A percentile compares a stretch with the other conserved stretches of the same genome.
Conservation (phyloP, 2,888 invertebrate genomes). For the Lasius platythorax region DNA sequence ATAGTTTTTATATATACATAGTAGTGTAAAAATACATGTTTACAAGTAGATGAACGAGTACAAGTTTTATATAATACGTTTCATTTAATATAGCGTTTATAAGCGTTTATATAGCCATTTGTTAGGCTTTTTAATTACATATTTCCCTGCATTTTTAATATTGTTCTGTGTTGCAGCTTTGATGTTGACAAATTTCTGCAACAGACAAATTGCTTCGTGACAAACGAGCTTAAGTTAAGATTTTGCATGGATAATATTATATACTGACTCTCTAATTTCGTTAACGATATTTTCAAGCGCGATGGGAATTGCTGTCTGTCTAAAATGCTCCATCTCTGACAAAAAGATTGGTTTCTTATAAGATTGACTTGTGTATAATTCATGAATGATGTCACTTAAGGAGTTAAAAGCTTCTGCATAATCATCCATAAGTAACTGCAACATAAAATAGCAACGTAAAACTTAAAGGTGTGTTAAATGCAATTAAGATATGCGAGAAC, state of each 20-base stretch:
- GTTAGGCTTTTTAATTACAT: not conserved
- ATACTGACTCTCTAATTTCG: conserved; percentile 72
- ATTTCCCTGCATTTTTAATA: conserved; percentile 62
- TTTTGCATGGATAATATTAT: not conserved
- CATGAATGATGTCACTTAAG: conserved; percentile 70
- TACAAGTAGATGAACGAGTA: not conserved
- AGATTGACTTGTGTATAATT: conserved; percentile 65
- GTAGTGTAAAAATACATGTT: not conserved
- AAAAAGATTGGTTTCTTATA: conserved; percentile 63
- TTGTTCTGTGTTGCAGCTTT: conserved; percentile 66
- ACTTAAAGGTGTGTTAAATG: conserved; percentile 18
- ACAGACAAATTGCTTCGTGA: conserved; percentile 11
- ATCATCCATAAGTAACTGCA: conserved; percentile 77
- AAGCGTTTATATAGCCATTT: conserved; percentile 10
- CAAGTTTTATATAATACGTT: not conserved
- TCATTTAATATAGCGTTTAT: not conserved
- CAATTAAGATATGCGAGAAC: not conserved
- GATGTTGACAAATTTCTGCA: conserved; percentile 71
- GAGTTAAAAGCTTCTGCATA: conserved; percentile 70
- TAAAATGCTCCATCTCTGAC: conserved; percentile 71
- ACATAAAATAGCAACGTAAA: conserved; percentile 27
- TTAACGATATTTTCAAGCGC: conserved; percentile 66
- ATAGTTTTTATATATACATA: not conserved
- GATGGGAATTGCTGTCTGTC: conserved; percentile 66
- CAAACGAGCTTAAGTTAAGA: not conserved